Percentiles rank a stretch among this genome's conserved stretches.
These are phyloP conservation scores for Drosophila eohydei DNA, from an alignment of 2,888 invertebrate genomes.

Conservation along the genomic window DNA sequence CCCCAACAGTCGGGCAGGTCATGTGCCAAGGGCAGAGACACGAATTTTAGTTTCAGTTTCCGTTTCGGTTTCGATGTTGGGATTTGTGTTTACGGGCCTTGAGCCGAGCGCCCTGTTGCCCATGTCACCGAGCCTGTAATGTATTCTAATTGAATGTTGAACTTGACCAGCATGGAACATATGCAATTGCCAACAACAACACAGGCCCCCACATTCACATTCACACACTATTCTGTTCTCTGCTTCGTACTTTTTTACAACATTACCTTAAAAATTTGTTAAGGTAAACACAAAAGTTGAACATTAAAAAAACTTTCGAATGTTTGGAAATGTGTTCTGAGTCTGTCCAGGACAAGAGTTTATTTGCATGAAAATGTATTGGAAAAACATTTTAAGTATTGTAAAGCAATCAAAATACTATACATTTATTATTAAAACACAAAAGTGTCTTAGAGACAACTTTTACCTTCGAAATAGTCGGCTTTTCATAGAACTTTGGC, in stretches of 20 bases:
- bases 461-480: too few species aligned
- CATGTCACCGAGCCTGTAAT: constrained; percentile 77
- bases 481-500: too few species aligned
- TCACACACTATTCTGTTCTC: not conserved
- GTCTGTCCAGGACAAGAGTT: not conserved
- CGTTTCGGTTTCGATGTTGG: constrained; percentile 28
- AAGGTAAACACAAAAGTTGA: not conserved
- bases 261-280: constrained; percentile 1
- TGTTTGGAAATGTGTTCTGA: not conserved
- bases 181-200: constrained; percentile 38
- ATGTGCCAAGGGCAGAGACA: constrained; percentile 50
- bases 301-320: not conserved
- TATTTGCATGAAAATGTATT: not conserved
- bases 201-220: not conserved
- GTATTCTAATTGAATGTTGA: constrained; percentile 80
- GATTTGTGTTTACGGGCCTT: constrained; percentile 26
- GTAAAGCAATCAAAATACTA: not conserved
- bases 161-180: constrained; percentile 66
- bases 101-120: constrained; percentile 13
- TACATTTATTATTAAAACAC: not conserved
- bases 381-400: not conserved
- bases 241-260: not conserved
- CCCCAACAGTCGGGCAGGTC: constrained; percentile 33
- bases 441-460: too few species aligned
- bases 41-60: constrained; percentile 31